Evolutionary conservation across 2,797 vertebrate species (phyloP).

Genomic region (Chelon labrosus): DNA sequence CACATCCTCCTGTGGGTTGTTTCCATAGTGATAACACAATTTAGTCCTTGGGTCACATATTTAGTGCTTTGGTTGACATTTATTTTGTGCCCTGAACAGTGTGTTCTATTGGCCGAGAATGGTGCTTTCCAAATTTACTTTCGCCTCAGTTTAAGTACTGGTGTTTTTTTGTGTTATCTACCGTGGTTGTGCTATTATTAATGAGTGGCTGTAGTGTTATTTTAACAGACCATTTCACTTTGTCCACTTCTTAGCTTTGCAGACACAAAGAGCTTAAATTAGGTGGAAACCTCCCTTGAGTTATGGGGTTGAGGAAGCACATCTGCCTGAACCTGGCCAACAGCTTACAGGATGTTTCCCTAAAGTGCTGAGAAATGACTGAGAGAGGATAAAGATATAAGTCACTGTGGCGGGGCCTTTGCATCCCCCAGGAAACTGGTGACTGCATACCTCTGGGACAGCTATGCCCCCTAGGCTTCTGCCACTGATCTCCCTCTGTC

Average conservation of each 20-base stretch:
- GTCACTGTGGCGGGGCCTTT: conserved; percentile 67
- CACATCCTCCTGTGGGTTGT: neutral
- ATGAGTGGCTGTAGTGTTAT: conserved; percentile 9
- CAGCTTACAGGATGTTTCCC: conserved; percentile 58
- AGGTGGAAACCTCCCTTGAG: conserved; percentile 51
- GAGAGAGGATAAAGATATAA: conserved; percentile 82
- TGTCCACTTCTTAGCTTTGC: conserved; percentile 32
- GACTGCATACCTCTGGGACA: conserved; percentile 71
- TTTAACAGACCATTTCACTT: conserved; percentile 21
- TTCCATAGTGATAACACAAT: conserved; percentile 17
- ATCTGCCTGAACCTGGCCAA: conserved; percentile 74
- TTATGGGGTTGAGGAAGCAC: conserved; percentile 40
- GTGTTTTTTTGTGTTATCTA: neutral
- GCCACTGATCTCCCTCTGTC: conserved; percentile 63
- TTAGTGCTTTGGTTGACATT: conserved; percentile 13
- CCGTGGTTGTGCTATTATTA: conserved; percentile 10
- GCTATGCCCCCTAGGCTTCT: conserved; percentile 68
- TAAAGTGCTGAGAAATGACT: conserved; percentile 65
- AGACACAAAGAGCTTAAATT: conserved; percentile 68
- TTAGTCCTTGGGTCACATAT: conserved; percentile 9
- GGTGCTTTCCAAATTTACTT: conserved; percentile 7
- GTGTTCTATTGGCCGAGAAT: neutral
- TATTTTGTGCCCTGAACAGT: conserved; percentile 24
- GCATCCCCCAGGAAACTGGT: conserved; percentile 70
- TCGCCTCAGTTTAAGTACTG: conserved; percentile 5